Evolutionary conservation across 37 sponge, comb jelly and placozoan genomes (phyloP).

Genomic region (Haliclona indistincta): DNA sequence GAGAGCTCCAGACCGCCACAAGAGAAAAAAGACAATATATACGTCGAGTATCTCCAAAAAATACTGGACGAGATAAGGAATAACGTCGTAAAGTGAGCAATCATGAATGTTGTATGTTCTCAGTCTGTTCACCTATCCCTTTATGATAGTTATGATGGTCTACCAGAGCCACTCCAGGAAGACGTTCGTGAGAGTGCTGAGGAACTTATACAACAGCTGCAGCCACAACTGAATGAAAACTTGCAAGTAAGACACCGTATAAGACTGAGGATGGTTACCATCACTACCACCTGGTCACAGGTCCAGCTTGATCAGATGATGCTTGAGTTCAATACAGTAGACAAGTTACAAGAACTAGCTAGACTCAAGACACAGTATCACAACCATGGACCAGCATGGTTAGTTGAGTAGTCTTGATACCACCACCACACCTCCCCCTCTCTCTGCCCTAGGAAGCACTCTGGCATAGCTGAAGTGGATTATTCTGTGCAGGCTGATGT

Average conservation of each 20-base stretch:
- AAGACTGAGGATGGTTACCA: not conserved
- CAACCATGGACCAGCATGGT: slow-evolving; percentile 27
- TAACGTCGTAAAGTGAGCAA: too few species aligned
- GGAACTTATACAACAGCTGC: too few species aligned
- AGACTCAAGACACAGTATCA: not conserved
- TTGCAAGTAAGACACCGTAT: not conserved
- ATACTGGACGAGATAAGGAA: too few species aligned
- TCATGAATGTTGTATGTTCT: not conserved
- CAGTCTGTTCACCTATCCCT: not conserved
- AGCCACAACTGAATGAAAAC: not conserved
- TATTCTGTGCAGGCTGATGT: not conserved
- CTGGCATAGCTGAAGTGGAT: not conserved
- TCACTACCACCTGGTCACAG: not conserved
- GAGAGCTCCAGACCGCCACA: too few species aligned
- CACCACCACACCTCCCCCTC: too few species aligned
- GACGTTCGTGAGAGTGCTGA: too few species aligned
- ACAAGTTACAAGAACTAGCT: slow-evolving; percentile 33
- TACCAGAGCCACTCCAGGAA: not conserved
- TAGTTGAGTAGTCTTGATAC: not conserved
- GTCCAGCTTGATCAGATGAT: slow-evolving; percentile 4
- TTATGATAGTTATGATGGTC: not conserved
- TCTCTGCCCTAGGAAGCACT: not conserved
- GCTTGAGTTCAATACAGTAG: slow-evolving; percentile 20
- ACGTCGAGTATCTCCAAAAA: too few species aligned
- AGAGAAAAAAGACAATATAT: too few species aligned